Conservation (phyloP, 2,888 invertebrate genomes). For the Plagodis pulveraria region DNA sequence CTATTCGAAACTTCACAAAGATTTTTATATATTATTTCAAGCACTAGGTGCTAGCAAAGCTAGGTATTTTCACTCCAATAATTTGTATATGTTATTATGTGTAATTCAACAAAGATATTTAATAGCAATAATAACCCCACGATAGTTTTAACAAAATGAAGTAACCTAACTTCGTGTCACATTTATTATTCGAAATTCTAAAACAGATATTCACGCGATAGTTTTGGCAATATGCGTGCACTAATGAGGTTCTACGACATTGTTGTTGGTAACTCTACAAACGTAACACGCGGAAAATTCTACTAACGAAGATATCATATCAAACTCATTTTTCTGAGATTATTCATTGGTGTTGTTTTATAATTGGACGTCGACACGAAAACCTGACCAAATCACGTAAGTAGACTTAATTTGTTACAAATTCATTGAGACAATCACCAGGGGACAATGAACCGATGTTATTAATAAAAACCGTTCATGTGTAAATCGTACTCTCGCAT, state of each 20-base stretch:
- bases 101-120: too few relatives aligned
- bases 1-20: neutral
- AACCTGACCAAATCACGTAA: conserved; percentile 42
- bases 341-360: conserved; percentile 27
- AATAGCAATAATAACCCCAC: too few relatives aligned
- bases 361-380: conserved; percentile 48
- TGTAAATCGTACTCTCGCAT: neutral
- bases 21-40: too few relatives aligned
- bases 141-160: too few relatives aligned
- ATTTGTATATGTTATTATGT: too few relatives aligned
- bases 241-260: conserved; percentile 12
- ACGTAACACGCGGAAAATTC: conserved; percentile 20
- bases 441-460: too few relatives aligned
- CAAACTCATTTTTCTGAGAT: conserved; percentile 30
- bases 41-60: too few relatives aligned
- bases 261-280: conserved; percentile 6
- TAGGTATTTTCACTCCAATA: too few relatives aligned
- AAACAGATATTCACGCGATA: conserved; percentile 2
- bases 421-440: conserved; percentile 17
- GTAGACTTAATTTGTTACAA: conserved; percentile 37
- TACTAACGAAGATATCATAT: conserved; percentile 26
- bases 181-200: too few relatives aligned
- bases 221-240: conserved; percentile 9
- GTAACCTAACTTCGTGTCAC: too few relatives aligned
- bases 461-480: neutral